These are phyloP conservation scores for Chaetophractus vellerosus DNA, from an alignment of 2,797 vertebrate genomes.

Conservation along the genomic window DNA sequence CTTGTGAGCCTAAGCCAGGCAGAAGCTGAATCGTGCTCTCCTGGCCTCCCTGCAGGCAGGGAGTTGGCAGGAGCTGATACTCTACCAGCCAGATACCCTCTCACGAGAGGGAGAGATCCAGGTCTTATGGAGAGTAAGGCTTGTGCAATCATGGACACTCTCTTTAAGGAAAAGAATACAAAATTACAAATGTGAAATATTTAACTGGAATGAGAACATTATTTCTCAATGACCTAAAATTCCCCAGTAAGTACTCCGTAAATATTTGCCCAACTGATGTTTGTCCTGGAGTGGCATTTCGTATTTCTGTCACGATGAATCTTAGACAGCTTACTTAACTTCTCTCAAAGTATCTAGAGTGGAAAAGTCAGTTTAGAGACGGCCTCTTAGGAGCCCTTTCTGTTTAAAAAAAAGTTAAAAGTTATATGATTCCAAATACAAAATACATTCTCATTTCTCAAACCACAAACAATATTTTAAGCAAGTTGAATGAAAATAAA, in stretches of 20 bases:
- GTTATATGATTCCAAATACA: neutral
- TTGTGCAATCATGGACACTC: neutral
- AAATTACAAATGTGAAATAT: neutral
- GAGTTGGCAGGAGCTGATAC: too few species aligned
- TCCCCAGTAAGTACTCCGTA: neutral
- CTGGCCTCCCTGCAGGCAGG: neutral
- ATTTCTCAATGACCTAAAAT: conserved; percentile 58
- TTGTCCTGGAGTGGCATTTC: neutral
- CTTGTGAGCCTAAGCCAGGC: neutral
- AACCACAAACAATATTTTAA: conserved; percentile 51
- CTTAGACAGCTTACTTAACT: neutral
- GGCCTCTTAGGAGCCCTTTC: neutral
- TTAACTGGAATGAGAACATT: neutral
- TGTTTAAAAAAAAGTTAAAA: conserved; percentile 41
- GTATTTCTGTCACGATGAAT: conserved; percentile 25
- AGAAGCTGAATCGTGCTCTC: too few species aligned
- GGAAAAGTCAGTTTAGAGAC: conserved; percentile 49
- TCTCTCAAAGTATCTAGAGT: conserved; percentile 4
- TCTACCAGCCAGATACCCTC: neutral
- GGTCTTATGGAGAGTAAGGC: neutral
- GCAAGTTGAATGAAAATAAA: neutral
- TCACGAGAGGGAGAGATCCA: neutral
- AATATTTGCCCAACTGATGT: conserved; percentile 29
- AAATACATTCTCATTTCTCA: conserved; percentile 45
- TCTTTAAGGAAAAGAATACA: neutral